Evolutionary conservation across 2,797 vertebrate species (phyloP), one percentile per base, ranked within the genome.

Genomic region (Enteromius treurensis): DNA sequence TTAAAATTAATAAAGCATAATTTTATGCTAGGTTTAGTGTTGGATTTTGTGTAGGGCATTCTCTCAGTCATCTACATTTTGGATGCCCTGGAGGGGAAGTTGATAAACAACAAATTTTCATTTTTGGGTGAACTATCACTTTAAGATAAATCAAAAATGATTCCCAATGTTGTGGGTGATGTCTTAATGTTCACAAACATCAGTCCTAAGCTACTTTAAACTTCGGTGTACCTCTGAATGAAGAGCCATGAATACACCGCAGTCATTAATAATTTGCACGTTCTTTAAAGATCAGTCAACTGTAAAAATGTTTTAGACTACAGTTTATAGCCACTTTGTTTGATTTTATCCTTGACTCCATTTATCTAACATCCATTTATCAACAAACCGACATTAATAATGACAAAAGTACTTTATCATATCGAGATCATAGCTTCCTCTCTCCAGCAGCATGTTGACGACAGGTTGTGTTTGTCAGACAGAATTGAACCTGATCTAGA

Each of bases 391-490:
- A 34, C 10, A 34, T 34, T 4, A 51, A 21, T 37, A 14, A 34
- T 7, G 5, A 53, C 53, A 51, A 73, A 73, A n/a, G 47, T 3
- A n/a, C 29, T 10, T n/a, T 23, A 51, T 67, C 17, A 21, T 34
- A 65, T 37, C 53, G 64, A 68, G 49, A 68, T 53, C 19, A 55
- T n/a, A 51, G 60, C 6, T 29, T 32, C 8, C 49, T 49, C 45
- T 67, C 21, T 67, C 9, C 17, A 5, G 26, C 55, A 77, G 40
- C 4, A 19, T 47, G 40, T 37, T 51, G 69, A 45, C 13, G 40
- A 70, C 68, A 62, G 4, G 40, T 42, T 40, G 6, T 67, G 45
- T 68, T 21, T 79, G 32, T 68, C 78, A 81, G 82, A 81, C 49
- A 67, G 64, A 73, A 64, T 47, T 45, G 65, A 49, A 11, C 40